phyloP scores from a whole-genome alignment of 2,113 vertebrate genomes.

The Arothron firmamentum region DNA sequence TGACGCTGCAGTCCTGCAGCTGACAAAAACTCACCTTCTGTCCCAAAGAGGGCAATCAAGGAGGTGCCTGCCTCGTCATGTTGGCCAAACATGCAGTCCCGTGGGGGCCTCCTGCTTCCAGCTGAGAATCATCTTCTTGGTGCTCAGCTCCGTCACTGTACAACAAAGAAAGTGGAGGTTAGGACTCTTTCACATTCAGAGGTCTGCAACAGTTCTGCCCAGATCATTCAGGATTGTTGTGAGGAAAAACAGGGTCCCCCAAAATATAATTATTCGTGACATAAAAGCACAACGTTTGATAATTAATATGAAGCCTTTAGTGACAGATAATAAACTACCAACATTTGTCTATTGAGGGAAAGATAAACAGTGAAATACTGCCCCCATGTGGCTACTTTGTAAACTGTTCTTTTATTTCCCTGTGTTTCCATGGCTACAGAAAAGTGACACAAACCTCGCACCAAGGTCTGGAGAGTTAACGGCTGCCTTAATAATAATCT shows the following conservation, averaged over 20 bases:
- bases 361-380: not conserved
- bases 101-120: constrained; percentile 43
- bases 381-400: constrained; percentile 38
- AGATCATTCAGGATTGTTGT: not conserved
- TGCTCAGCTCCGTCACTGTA: constrained; percentile 20
- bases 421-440: constrained; percentile 55
- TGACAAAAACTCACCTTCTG: not conserved
- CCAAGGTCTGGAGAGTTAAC: constrained; percentile 17
- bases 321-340: too few relatives aligned
- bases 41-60: constrained; percentile 31
- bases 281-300: too few relatives aligned
- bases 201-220: not conserved
- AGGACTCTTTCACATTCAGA: not conserved
- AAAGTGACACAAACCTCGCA: constrained; percentile 15
- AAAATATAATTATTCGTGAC: too few relatives aligned
- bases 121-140: constrained; percentile 36
- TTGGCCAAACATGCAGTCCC: constrained; percentile 33
- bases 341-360: not conserved
- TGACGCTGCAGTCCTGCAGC: too few relatives aligned
- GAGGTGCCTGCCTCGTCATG: constrained; percentile 44
- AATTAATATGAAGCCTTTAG: too few relatives aligned
- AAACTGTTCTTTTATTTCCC: constrained; percentile 8
- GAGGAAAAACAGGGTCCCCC: not conserved
- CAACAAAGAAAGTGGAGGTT: not conserved
- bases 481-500: constrained; percentile 21